Evolutionary conservation across 2,113 vertebrate species (phyloP), one percentile per base, ranked within the genome.

Genomic region (Erythrolamprus reginae): DNA sequence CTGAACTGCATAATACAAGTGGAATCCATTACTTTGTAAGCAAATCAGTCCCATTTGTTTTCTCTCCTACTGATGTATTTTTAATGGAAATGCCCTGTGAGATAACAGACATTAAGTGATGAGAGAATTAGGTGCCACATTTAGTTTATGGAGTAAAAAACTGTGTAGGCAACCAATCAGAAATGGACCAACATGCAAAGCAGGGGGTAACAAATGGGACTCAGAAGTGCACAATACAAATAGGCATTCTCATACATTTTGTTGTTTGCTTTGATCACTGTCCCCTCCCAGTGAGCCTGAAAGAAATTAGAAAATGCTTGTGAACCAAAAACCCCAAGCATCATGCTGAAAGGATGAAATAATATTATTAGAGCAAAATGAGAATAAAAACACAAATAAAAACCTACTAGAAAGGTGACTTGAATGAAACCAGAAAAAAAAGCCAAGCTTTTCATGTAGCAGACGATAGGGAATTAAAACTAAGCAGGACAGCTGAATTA

Each of bases 11-110:
- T 26, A 17, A 28, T 45, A 45, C 21, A 91, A 92, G 13, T 10
- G 10, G 89, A 92, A 92, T 47, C 1, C 50, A 92, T 89, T 93
- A 87, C 33, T 52, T 19, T 92, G 48, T 65, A 95, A 95, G 28
- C 38, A 92, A 92, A 93, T 91, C 26, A 90, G 89, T 94, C 92
- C 23, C 0, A 28, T 90, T 93, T 92, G 3, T 90, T 94, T 94
- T 93, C 45, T 33, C 92, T 94, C 92, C 50, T 5, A 33, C 38
- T 93, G 55, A 88, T 89, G 13, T 82, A 84, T 92, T 94, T 93
- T 94, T 93, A 93, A 93, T 94, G 85, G 38, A 90, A 45, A 12
- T 91, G 33, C 87, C 23, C 61, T 83, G 24, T 50, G 89, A 48
- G 0, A 0, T 55, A 94, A 28, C 8, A 88, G 26, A 50, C 93